phyloP scores from a whole-genome alignment of 2,888 invertebrate species.

The Pachliopta kotzebuea region DNA sequence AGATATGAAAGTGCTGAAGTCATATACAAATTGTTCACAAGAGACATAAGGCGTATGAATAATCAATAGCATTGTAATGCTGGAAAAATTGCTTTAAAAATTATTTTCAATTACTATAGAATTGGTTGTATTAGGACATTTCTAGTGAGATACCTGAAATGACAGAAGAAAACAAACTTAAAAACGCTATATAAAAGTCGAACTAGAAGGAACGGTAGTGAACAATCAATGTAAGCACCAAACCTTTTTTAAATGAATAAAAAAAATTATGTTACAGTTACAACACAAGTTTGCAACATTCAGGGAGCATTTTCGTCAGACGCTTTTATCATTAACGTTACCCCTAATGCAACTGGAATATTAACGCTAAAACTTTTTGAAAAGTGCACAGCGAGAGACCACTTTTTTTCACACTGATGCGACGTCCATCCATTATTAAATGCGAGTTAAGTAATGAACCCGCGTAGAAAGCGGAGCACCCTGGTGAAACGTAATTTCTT shows the following conservation, averaged over 20 bases:
- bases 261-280: not conserved
- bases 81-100: not conserved
- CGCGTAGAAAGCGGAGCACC: slow-evolving; percentile 36
- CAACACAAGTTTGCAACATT: not conserved
- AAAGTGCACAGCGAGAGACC: slow-evolving; percentile 29
- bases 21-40: too few relatives aligned
- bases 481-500: slow-evolving; percentile 46
- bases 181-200: not conserved
- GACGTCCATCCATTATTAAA: slow-evolving; percentile 36
- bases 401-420: slow-evolving; percentile 31
- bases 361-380: slow-evolving; percentile 9
- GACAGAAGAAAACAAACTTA: not conserved
- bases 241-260: too few relatives aligned
- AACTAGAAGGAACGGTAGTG: not conserved
- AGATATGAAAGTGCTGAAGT: too few relatives aligned
- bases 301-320: not conserved
- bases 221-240: not conserved
- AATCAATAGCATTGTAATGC: not conserved
- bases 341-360: slow-evolving; percentile 13
- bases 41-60: too few relatives aligned
- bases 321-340: slow-evolving; percentile 22
- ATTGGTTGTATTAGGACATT: not conserved
- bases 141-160: not conserved
- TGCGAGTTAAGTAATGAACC: slow-evolving; percentile 42
- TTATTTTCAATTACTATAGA: not conserved